Evolutionary conservation across 2,797 vertebrate species (phyloP).

Genomic region (Mormyrus proboscirostris): DNA sequence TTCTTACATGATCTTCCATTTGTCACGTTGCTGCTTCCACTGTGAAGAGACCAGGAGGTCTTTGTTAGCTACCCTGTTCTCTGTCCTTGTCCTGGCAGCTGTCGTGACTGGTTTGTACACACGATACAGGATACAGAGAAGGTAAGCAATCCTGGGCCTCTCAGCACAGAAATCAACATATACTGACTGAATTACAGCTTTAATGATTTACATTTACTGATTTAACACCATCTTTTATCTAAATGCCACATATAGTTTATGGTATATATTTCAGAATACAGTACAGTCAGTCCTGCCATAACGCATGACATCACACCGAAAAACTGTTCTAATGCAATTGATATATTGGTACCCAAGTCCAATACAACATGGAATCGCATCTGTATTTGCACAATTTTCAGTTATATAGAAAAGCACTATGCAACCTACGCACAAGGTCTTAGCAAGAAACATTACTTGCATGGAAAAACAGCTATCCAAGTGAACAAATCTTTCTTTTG

Average conservation of each 20-base stretch:
- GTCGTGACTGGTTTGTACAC: conserved; percentile 39
- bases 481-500: background rate
- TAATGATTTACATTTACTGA: background rate
- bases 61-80: conserved; percentile 33
- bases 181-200: background rate
- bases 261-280: background rate
- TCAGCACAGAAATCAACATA: background rate
- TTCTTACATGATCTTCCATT: background rate
- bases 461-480: background rate
- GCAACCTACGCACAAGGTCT: background rate
- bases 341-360: background rate
- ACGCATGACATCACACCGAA: background rate
- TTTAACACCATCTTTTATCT: background rate
- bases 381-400: background rate
- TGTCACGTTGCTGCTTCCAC: background rate
- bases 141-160: conserved; percentile 40
- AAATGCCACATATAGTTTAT: background rate
- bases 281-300: background rate
- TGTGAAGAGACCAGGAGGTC: conserved; percentile 1
- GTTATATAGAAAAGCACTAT: background rate
- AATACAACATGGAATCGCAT: background rate
- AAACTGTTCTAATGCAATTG: background rate
- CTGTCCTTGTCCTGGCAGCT: conserved; percentile 36
- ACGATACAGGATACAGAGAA: conserved; percentile 37
- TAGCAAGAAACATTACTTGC: background rate